Conservation (phyloP, 1,140 invertebrate species). For the Macrosteles quadrilineatus region DNA sequence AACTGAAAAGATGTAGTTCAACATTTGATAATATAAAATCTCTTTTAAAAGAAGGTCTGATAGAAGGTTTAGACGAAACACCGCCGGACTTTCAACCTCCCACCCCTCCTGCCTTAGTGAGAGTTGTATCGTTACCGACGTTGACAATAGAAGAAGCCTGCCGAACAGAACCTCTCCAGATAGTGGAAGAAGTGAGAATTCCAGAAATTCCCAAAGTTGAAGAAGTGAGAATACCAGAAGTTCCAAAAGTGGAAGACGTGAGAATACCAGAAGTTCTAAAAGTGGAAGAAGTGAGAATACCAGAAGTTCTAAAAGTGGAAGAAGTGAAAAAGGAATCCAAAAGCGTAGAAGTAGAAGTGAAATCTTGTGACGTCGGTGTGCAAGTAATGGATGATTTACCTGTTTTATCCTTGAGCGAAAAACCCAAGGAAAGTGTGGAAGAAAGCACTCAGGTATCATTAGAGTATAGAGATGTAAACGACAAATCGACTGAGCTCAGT, state of each 20-base stretch:
- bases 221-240: too few relatives aligned
- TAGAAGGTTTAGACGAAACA: constrained; percentile 57
- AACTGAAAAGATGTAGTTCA: constrained; percentile 69
- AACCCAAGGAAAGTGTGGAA: constrained; percentile 29
- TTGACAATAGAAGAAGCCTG: constrained; percentile 47
- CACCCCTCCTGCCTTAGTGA: constrained; percentile 61
- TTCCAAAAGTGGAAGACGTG: too few relatives aligned
- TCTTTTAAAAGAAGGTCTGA: constrained; percentile 66
- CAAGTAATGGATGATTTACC: constrained; percentile 35
- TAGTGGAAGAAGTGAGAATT: background rate
- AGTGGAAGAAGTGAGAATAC: too few relatives aligned
- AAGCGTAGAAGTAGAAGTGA: constrained; percentile 22
- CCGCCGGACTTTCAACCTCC: constrained; percentile 55
- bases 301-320: background rate
- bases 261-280: too few relatives aligned
- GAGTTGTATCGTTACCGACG: constrained; percentile 66
- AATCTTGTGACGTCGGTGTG: constrained; percentile 35
- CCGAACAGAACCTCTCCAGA: background rate
- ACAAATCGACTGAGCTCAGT: constrained; percentile 14
- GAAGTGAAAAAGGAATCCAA: constrained; percentile 6
- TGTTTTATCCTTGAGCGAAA: background rate
- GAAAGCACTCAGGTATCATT: constrained; percentile 27
- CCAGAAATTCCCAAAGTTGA: too few relatives aligned
- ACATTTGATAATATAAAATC: constrained; percentile 80
- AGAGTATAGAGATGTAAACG: constrained; percentile 15